phyloP scores from a whole-genome alignment of 2,888 invertebrate genomes.

The Eudemis profundana region DNA sequence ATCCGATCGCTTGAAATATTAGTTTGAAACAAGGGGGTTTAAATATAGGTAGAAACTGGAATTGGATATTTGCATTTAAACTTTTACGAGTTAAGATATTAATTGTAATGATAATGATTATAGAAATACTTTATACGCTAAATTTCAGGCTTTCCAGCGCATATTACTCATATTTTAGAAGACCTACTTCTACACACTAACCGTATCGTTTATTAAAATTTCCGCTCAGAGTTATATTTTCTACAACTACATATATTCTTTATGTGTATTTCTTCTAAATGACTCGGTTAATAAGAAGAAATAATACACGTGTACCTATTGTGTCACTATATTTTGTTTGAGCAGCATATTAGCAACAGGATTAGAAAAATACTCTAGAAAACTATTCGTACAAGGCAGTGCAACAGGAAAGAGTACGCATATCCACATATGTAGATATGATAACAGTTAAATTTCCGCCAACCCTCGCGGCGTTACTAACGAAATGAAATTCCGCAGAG shows the following conservation, averaged over 20 bases:
- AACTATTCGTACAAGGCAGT: constrained; percentile 3
- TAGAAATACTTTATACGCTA: no score
- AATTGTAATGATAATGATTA: no score
- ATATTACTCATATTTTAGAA: no score
- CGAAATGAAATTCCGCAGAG: constrained; percentile 80
- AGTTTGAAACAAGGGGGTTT: constrained; percentile 3
- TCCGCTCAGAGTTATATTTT: no score
- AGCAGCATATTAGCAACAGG: background rate
- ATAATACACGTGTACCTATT: no score
- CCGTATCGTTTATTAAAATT: no score
- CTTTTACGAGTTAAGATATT: background rate
- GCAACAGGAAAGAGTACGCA: constrained; percentile 5
- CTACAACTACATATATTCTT: no score
- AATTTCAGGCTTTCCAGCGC: no score
- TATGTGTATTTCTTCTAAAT: no score
- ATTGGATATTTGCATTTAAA: background rate
- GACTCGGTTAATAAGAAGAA: no score
- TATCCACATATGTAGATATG: constrained; percentile 36
- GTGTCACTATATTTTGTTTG: background rate
- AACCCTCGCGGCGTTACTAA: constrained; percentile 67
- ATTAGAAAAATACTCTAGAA: constrained; percentile 7
- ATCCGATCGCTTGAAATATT: constrained; percentile 18
- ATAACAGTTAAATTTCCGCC: constrained; percentile 56
- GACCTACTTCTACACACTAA: no score
- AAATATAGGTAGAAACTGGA: background rate